Base-by-base conservation (phyloP, 2,113 vertebrate genomes). In the Steatornis caripensis region DNA sequence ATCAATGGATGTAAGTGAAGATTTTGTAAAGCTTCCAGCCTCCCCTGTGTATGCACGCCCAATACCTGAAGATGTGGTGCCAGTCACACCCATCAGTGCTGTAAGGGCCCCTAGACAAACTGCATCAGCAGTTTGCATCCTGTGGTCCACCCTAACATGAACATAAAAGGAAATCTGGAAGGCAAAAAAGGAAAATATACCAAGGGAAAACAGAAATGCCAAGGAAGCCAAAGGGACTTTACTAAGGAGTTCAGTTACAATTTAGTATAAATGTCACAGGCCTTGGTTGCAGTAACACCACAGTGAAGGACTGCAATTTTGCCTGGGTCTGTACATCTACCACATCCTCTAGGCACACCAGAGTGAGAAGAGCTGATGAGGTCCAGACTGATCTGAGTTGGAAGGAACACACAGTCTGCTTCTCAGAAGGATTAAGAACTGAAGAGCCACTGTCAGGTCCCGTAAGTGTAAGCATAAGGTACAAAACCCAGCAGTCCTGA, bases 391-490 rank as follows among this genome's bases (percentile, higher is more conserved):
- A 94, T 87, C 69, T 2, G 17, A 85, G 49, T 6, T 94, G 95
- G 95, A 97, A 95, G 84, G 84, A 91, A 71, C 55, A 91, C 68
- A 80, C 69, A 89, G 90, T 74, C 90, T 95, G 92, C 80, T 90
- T 87, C 92, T 96, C 82, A 90, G 65, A 93, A 84, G 89, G 89
- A 92, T 93, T 96, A 94, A 82, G 92, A 94, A 95, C 93, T 96
- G 87, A 93, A 97, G 61, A 89, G 77, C 81, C 89, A 89, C 87
- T 96, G 87, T 95, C 96, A 95, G 61, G 91, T 96, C 87, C 74
- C 62, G 61, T 95, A 97, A 91, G 78, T 80, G 66, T 79, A 94
- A 95, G 65, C 95, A 93, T 2, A 2, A 92, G 80, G 84, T 92
- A 94, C 65, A 84, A 91, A 89, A 78, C 86, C 54, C 94, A 89